Percentiles rank a stretch among this genome's conserved stretches.
Evolutionary conservation across 2,888 invertebrate genomes (phyloP).

Genomic region (Meta bourneti): DNA sequence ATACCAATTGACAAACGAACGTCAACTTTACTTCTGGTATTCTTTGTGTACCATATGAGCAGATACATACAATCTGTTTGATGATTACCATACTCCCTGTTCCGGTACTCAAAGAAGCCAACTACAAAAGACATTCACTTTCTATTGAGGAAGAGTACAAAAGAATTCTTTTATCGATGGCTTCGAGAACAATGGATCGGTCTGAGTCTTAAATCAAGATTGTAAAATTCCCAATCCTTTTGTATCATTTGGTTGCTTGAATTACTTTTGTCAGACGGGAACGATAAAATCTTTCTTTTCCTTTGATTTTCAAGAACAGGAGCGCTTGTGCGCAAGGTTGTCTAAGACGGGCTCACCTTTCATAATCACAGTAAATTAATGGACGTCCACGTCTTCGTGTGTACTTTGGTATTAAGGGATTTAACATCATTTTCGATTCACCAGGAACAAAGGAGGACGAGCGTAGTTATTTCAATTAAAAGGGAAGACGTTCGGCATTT

Average conservation of each 20-base stretch:
- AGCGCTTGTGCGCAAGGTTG: background rate
- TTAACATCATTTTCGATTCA: constrained; percentile 30
- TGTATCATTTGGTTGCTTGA: constrained; percentile 48
- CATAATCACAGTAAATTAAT: constrained; percentile 40
- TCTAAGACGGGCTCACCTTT: constrained; percentile 19
- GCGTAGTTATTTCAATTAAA: constrained; percentile 47
- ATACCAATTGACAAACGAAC: constrained; percentile 4
- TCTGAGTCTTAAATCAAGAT: constrained; percentile 45
- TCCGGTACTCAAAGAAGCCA: constrained; percentile 18
- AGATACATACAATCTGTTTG: constrained; percentile 14
- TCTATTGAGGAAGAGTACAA: constrained; percentile 39
- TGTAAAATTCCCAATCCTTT: constrained; percentile 63
- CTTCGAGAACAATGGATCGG: constrained; percentile 35
- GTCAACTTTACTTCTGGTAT: constrained; percentile 23
- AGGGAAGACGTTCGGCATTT: background rate
- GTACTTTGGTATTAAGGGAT: constrained; percentile 30
- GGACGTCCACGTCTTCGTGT: constrained; percentile 10
- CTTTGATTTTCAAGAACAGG: constrained; percentile 23
- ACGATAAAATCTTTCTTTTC: constrained; percentile 58
- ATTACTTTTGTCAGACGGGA: constrained; percentile 50
- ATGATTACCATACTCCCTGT: constrained; percentile 24
- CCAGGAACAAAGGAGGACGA: constrained; percentile 6
- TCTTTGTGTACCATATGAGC: constrained; percentile 10
- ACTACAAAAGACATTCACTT: constrained; percentile 58
- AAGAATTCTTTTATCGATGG: constrained; percentile 51